Evolutionary conservation across 2,888 invertebrate genomes (phyloP), one percentile per base, ranked within the genome.

Genomic region (Oxycera nigricornis): DNA sequence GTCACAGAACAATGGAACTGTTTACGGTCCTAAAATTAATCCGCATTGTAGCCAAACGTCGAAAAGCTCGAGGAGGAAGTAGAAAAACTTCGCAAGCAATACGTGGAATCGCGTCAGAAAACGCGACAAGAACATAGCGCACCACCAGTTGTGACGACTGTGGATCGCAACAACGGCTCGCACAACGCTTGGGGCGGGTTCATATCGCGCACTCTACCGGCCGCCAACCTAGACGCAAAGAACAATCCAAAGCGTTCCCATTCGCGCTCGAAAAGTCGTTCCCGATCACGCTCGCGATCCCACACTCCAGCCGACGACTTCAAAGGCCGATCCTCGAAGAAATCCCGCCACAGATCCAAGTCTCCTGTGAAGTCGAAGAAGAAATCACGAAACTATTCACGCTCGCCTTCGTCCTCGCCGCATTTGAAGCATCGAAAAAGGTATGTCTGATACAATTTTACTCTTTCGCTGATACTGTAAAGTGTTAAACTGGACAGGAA

Each of bases 1-100:
- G 94, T 52, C 9, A 7, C 14, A 39, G 14, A 39, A 39, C n/a
- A n/a, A n/a, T 7, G 14, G 11, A 46, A n/a, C 6, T 35, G 35
- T 35, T 35, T 35, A 11, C 35, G 6, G 6, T 35, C 11, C 35
- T 11, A 11, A 35, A 7, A 6, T 35, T 35, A 35, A 35, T 35
- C 35, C 35, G 11, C 11, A 67, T 76, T 68, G 2, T n/a, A 81
- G 89, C 89, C 91, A 6, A 90, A 91, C 81, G 88, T 90, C 2
- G 94, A 94, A 77, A 87, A 89, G 55, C 83, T 94, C 70, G 94
- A 94, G 79, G 90, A 89, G 61, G 89, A 90, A 67, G 92, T 94
- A 0, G 92, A 93, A 72, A 91, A 92, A 79, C 85, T 93, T 1
- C 89, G 91, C 77, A 90, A 91, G 79, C 88, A 89, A 50, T 93